Base-by-base conservation (phyloP, 2,888 invertebrate species). In the Gymnocheta viridis region DNA sequence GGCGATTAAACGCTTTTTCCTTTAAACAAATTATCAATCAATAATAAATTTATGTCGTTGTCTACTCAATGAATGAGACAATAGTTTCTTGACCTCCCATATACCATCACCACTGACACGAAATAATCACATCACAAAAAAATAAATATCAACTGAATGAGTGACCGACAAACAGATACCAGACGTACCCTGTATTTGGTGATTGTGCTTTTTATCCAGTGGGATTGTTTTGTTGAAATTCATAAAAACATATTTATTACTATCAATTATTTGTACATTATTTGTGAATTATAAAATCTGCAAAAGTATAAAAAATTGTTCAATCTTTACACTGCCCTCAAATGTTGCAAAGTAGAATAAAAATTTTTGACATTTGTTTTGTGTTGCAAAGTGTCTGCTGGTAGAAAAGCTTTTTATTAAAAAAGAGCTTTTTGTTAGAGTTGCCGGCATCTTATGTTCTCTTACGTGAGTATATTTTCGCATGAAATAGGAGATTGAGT, bases 301-400 rank as follows among this genome's bases (percentile, higher is more conserved):
- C 19, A 62, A 24, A 3, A 58, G 17, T 69, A 60, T 38, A 51
- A 60, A 78, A 67, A 32, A 56, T n/a, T 66, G 2, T 54, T 22
- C 9, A 35, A 77, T 24, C 7, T 47, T n/a, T 29, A 19, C 9
- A 9, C 19, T 58, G 9, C 19, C 24, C 6, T 67, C 27, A 67
- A 41, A 78, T 79, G 56, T 80, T 73, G 66, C 35, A 54, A 32
- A 72, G 44, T 58, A 66, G n/a, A 24, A 38, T 27, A 62, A 19
- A 14, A 38, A 56, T 22, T 60, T 73, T 74, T 81, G 80, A 81
- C 73, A 67, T 60, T 67, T 24, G 22, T 44, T 74, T 81, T 74
- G 80, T 67, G 67, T 73, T 58, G 73, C 41, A 67, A 60, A 66
- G 35, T 38, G 44, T 9, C 17, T 58, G 49, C n/a, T 47, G 24